Evolutionary conservation across 2,113 vertebrate species (phyloP), one percentile per base, ranked within the genome.

Genomic region (Charina bottae): DNA sequence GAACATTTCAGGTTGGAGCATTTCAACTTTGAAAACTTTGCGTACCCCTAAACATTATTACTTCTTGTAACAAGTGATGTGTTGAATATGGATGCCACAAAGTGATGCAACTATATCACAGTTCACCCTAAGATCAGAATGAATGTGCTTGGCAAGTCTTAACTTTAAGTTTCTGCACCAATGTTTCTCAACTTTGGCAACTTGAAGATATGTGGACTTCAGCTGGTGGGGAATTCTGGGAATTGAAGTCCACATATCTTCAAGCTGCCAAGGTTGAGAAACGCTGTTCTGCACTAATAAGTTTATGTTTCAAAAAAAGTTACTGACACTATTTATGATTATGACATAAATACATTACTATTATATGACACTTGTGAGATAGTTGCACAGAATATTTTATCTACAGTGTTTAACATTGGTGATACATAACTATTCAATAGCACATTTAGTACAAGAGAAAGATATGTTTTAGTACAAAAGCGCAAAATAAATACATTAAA

Each of bases 81-180:
- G 64, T 21, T 90, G 12, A 68, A 49, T 92, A 90, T 24, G 55
- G 53, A 13, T 11, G 37, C 42, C 62, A 24, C 6, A 78, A 58
- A 90, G 72, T 19, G 88, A 15, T 59, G n/a, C 64, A 83, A 2
- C 87, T 72, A 64, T 23, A 72, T 56, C 72, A 89, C 21, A 54
- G 19, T 6, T 89, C 78, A 93, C 93, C 89, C 89, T 53, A 87
- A 12, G 91, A 64, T 58, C 33, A 94, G 92, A 95, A 96, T 53
- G 93, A 56, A 8, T 91, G 90, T 94, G 93, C 56, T 4, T 83
- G 28, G 60, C 78, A 19, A 9, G 28, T 19, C 7, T 23, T 49
- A 49, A 49, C 3, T 49, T 49, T 49, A 49, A 68, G 8, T 49
- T 49, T 49, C 49, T 49, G 49, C 6, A 49, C 49, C 49, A 49